Evolutionary conservation across 2,888 invertebrate species (phyloP).

Genomic region (Drosophila macrospina): DNA sequence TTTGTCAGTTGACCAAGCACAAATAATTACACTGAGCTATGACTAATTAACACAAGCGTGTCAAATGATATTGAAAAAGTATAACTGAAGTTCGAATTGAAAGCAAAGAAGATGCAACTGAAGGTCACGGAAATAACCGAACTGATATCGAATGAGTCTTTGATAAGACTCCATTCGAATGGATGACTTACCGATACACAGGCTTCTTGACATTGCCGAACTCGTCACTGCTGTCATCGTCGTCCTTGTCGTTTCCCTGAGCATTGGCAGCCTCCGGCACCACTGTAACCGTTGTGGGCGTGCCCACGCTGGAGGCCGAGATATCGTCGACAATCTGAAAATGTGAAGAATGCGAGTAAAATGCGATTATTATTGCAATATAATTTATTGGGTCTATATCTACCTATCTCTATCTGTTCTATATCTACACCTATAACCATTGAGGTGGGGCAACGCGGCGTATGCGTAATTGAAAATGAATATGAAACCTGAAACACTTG

Average conservation of each 20-base stretch:
- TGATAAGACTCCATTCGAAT: neutral
- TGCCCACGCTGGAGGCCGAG: slow-evolving; percentile 60
- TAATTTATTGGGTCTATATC: slow-evolving; percentile 1
- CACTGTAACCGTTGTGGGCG: slow-evolving; percentile 42
- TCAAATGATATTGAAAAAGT: slow-evolving; percentile 39
- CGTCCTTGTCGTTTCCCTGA: slow-evolving; percentile 58
- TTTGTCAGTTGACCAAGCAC: neutral
- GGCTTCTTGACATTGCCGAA: slow-evolving; percentile 68
- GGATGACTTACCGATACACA: slow-evolving; percentile 65
- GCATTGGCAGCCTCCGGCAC: slow-evolving; percentile 60
- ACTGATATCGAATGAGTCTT: too few relatives aligned
- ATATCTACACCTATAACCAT: neutral
- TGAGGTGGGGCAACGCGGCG: slow-evolving; percentile 16
- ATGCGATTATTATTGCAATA: slow-evolving; percentile 4
- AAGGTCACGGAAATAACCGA: neutral
- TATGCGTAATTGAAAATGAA: slow-evolving; percentile 32
- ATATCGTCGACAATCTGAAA: slow-evolving; percentile 75
- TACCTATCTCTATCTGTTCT: too few relatives aligned
- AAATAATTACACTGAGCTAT: slow-evolving; percentile 2
- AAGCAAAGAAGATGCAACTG: neutral
- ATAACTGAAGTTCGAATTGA: slow-evolving; percentile 10
- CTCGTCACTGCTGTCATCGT: slow-evolving; percentile 77
- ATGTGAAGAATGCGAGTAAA: slow-evolving; percentile 4
- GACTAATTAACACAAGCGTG: slow-evolving; percentile 41
- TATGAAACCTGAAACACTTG: slow-evolving; percentile 4